Base-by-base conservation (phyloP, 2,888 invertebrate genomes). In the Epicampocera succincta region DNA sequence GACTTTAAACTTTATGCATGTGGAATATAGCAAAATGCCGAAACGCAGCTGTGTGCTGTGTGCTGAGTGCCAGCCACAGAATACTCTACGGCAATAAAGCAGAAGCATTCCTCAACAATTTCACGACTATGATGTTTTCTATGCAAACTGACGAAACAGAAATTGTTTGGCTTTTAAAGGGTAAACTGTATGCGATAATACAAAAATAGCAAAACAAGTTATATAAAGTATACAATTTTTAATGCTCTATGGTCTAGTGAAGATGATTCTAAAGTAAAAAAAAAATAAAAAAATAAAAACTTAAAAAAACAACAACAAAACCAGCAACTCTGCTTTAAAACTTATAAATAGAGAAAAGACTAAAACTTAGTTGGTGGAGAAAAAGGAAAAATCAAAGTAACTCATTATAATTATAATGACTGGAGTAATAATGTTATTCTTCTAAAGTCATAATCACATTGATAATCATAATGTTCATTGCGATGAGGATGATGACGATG, bases 171-270 rank as follows among this genome's bases (percentile, higher is more conserved):
- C 25, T 61, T 44, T n/a, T 38, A 52, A 54, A 76, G 69, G 15
- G 50, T 69, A 44, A n/a, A 69, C 76, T 76, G 69, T 76, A 63
- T 61, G 68, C 61, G 52, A n/a, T 61, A 63, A 79, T 73, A 60
- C 29, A 42, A 15, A 17, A 65, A 69, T 42, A 69, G 69, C 54
- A 63, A 80, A 78, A 82, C 82, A 54, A 82, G 82, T 82, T 82
- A 78, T 82, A 75, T 66, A 77, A 84, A 84, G 48, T 74, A 78
- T 66, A 65, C 66, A 73, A 69, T 56, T 56, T 52, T 29, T 50
- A 60, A 76, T 61, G 81, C 80, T 83, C 83, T 75, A 85, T 79
- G 84, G 84, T 85, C 84, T 84, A 81, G 78, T 83, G 84, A 80
- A 79, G 81, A 83, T 83, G 83, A 66, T 52, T 66, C 60, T 71